A percentile compares a stretch with the other conserved stretches of the same genome.
phyloP scores from a whole-genome alignment of 2,113 vertebrate genomes.

The Sphyrna mokarran region DNA sequence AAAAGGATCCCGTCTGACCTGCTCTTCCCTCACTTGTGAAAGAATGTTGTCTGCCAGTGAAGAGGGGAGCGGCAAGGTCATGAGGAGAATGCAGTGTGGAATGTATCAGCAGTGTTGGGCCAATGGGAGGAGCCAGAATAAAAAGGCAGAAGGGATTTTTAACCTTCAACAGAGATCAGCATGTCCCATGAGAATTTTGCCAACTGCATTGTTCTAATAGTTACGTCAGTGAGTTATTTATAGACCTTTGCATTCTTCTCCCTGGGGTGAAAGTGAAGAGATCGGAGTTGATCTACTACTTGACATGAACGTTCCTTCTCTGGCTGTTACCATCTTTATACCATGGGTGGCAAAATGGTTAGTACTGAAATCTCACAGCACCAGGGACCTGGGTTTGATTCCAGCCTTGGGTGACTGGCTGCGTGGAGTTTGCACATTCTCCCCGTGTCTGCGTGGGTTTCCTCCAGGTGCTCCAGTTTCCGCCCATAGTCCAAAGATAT shows the following conservation, averaged over 20 bases:
- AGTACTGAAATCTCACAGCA: too few relatives aligned
- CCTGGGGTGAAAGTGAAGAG: background rate
- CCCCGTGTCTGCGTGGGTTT: too few relatives aligned
- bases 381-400: too few relatives aligned
- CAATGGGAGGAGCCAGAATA: background rate
- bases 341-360: background rate
- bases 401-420: too few relatives aligned
- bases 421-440: too few relatives aligned
- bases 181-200: background rate
- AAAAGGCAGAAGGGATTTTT: background rate
- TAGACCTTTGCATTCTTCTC: background rate
- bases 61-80: background rate
- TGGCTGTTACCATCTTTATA: background rate
- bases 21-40: background rate
- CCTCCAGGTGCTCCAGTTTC: too few relatives aligned
- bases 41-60: background rate
- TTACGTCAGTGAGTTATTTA: background rate
- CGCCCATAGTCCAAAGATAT: too few relatives aligned
- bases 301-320: background rate
- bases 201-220: background rate
- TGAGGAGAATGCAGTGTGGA: background rate
- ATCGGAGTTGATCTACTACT: background rate
- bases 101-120: background rate
- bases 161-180: background rate
- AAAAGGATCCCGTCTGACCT: background rate